Conservation (phyloP, 2,113 vertebrate genomes). For the Seriola quinqueradiata region DNA sequence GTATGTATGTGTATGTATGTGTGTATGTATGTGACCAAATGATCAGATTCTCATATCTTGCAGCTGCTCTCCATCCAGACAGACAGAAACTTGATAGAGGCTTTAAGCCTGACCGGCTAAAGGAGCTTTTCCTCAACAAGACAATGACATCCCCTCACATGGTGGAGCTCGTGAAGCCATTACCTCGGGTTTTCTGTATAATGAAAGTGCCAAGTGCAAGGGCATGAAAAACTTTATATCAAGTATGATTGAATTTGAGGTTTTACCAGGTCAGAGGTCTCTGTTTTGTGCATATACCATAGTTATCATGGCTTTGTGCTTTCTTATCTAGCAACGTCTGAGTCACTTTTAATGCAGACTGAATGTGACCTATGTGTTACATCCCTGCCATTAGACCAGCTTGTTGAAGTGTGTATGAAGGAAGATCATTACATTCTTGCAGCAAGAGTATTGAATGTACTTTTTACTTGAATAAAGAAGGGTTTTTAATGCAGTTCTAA, state of each 20-base stretch:
- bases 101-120: constrained; percentile 39
- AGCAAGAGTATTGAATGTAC: neutral
- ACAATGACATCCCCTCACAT: constrained; percentile 40
- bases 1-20: too few species aligned
- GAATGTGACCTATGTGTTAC: constrained; percentile 34
- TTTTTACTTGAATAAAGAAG: neutral
- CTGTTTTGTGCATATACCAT: constrained; percentile 31
- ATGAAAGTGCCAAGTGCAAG: constrained; percentile 56
- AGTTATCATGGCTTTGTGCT: constrained; percentile 30
- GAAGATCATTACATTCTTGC: constrained; percentile 12
- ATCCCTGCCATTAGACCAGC: constrained; percentile 12
- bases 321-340: constrained; percentile 36
- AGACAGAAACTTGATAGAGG: constrained; percentile 29
- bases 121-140: constrained; percentile 36
- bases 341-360: constrained; percentile 28
- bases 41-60: neutral
- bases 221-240: constrained; percentile 38
- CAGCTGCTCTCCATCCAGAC: neutral
- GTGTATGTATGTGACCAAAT: neutral
- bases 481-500: neutral
- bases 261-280: constrained; percentile 39
- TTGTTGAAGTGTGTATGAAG: constrained; percentile 8
- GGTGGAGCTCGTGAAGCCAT: constrained; percentile 44
- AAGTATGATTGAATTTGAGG: constrained; percentile 42
- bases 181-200: constrained; percentile 37